Conservation (phyloP, 2,797 vertebrate genomes). For the Tarsius wallacei region DNA sequence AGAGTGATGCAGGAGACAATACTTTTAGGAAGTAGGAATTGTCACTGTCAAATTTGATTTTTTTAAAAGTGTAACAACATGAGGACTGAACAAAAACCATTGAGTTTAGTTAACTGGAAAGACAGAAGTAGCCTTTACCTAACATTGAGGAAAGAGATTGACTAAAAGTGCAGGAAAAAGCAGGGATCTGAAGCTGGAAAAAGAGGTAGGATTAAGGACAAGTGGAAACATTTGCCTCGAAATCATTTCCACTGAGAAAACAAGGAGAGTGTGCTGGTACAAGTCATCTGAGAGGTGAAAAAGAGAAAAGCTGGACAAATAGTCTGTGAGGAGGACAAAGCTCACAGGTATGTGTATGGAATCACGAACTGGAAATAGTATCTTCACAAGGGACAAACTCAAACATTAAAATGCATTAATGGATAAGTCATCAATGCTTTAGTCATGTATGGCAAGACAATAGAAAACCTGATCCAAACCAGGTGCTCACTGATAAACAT, state of each 20-base stretch:
- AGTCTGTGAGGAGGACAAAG: background rate
- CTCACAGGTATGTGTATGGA: background rate
- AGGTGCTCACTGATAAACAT: background rate
- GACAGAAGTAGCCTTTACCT: background rate
- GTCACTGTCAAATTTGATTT: background rate
- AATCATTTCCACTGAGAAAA: background rate
- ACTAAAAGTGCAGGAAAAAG: background rate
- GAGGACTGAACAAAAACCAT: background rate
- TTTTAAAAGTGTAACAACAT: background rate
- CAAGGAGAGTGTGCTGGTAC: background rate
- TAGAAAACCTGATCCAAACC: background rate
- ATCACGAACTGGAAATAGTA: background rate
- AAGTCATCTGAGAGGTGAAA: background rate
- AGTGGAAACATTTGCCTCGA: background rate
- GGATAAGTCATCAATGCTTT: background rate
- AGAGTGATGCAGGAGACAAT: background rate
- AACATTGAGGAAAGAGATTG: background rate
- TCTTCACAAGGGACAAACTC: background rate
- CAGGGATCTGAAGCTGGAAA: background rate
- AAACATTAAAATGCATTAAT: background rate
- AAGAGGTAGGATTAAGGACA: background rate
- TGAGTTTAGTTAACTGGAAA: background rate
- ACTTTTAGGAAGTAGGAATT: background rate
- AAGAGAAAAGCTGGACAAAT: background rate
- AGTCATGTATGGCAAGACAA: background rate